Evolutionary conservation across 2,113 vertebrate species (phyloP), one percentile per base, ranked within the genome.

Genomic region (Athene cunicularia): DNA sequence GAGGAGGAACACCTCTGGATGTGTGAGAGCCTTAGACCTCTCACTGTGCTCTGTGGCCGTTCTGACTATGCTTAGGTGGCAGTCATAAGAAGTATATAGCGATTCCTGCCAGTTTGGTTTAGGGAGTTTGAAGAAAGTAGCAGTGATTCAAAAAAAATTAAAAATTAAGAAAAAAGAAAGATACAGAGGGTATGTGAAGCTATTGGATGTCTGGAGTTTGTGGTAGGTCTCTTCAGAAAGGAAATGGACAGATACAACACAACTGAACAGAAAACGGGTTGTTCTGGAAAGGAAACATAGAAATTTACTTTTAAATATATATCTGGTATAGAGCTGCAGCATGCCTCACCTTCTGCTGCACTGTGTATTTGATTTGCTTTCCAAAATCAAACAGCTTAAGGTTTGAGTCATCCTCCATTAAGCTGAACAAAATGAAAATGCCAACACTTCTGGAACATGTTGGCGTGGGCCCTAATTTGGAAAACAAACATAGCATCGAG

Each of bases 351-450:
- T 79, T 86, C 75, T 96, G 59, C 71, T 88, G 82, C 63, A 19
- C 79, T 19, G 11, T 76, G 23, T 66, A 67, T 93, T 86, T 88
- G 63, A 83, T 95, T 81, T 94, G 67, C 52, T 93, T 95, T 95
- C 67, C 91, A 80, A 88, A 96, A 88, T 68, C 59, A 83, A 88
- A 47, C 80, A 80, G 80, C 72, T 94, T 92, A 86, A 83, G 80
- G 72, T 95, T 93, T 90, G 92, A 94, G 90, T 96, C 88, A 92
- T 86, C 80, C 88, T 88, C 68, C 72, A 83, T 94, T 92, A 93
- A 81, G 74, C 0, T 79, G 77, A 93, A 93, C 53, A 90, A 89
- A 91, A 86, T 67, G 74, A 86, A 94, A 95, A 96, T 93, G 90
- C 83, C 88, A 92, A 24, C 71, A 70, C 55, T 90, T 90, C 70